Evolutionary conservation across 2,113 vertebrate species (phyloP).

Genomic region (Cathartes aura): DNA sequence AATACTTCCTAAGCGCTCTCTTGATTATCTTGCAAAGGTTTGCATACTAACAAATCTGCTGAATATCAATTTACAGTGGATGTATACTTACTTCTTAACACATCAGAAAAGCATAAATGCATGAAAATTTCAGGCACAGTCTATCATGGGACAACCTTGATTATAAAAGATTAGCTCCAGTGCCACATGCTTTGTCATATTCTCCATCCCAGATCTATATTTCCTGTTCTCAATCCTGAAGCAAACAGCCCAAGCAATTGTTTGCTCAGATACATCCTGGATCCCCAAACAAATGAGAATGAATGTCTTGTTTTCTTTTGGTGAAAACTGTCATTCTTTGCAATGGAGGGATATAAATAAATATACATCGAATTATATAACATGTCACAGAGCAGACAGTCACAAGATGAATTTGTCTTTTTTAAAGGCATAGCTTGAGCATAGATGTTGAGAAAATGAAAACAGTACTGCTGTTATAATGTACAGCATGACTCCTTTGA

Average conservation of each 20-base stretch:
- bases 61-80: conserved; percentile 26
- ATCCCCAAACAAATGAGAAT: conserved; percentile 44
- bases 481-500: conserved; percentile 47
- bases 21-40: conserved; percentile 50
- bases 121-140: conserved; percentile 5
- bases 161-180: conserved; percentile 11
- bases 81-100: conserved; percentile 12
- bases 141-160: neutral
- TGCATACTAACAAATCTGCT: conserved; percentile 47
- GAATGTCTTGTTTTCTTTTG: conserved; percentile 26
- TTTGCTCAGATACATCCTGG: conserved; percentile 19
- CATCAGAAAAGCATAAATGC: conserved; percentile 37
- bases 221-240: conserved; percentile 38
- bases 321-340: conserved; percentile 47
- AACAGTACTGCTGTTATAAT: conserved; percentile 3
- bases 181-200: neutral
- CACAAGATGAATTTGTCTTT: conserved; percentile 59
- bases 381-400: conserved; percentile 18
- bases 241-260: neutral
- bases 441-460: conserved; percentile 36
- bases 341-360: conserved; percentile 59
- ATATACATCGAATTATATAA: conserved; percentile 52
- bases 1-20: neutral
- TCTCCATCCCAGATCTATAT: neutral
- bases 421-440: conserved; percentile 22